Evolutionary conservation across 2,113 vertebrate species (phyloP).

Genomic region (Anguilla rostrata): DNA sequence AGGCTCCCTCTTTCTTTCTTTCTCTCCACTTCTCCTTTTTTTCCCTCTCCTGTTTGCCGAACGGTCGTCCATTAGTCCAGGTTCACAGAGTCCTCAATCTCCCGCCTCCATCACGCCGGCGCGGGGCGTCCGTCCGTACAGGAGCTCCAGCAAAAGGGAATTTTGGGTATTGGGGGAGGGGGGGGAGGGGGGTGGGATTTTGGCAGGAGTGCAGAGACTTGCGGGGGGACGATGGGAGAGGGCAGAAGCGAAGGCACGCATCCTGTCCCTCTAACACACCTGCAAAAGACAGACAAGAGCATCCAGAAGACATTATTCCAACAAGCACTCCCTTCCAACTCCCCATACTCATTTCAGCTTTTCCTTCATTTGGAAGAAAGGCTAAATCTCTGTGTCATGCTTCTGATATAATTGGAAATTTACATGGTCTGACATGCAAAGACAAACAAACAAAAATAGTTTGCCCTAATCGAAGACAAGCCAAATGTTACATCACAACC

Average conservation of each 20-base stretch:
- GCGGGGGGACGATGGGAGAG: constrained; percentile 86
- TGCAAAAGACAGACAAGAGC: neutral
- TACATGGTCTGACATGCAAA: neutral
- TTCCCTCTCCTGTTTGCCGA: constrained; percentile 40
- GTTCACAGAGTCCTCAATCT: constrained; percentile 86
- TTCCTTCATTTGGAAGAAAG: neutral
- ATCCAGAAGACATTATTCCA: neutral
- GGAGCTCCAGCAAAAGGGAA: constrained; percentile 44
- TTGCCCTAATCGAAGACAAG: neutral
- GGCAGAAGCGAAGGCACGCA: constrained; percentile 99
- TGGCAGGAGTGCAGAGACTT: constrained; percentile 73
- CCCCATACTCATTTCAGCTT: neutral
- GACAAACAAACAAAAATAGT: neutral
- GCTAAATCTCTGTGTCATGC: neutral
- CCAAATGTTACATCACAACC: neutral
- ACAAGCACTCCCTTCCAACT: neutral
- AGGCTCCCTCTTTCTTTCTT: constrained; percentile 48
- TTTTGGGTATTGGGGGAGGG: constrained; percentile 77
- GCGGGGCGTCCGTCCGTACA: neutral
- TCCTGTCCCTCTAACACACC: constrained; percentile 57
- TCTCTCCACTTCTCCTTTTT: constrained; percentile 37
- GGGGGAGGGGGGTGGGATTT: constrained; percentile 71
- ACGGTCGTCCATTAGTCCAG: constrained; percentile 81
- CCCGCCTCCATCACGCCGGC: constrained; percentile 81
- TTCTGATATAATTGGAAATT: neutral